A percentile compares a stretch with the other conserved stretches of the same genome.
These are phyloP conservation scores for Acleris cristana DNA, from an alignment of 2,888 invertebrate genomes.

Conservation along the genomic window DNA sequence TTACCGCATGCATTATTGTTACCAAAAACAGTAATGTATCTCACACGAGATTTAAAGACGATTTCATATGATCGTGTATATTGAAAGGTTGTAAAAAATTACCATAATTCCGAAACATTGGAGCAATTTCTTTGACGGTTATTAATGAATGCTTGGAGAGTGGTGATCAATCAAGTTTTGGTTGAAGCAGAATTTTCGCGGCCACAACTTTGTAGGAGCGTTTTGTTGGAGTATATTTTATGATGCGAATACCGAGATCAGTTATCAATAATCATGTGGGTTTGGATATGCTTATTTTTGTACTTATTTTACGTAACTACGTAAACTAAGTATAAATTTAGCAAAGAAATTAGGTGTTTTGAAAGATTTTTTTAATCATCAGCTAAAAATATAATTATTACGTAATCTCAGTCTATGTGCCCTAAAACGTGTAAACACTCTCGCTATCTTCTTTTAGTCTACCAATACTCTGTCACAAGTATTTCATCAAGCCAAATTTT, in stretches of 20 bases:
- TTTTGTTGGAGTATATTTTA: conserved; percentile 55
- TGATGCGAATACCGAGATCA: not conserved
- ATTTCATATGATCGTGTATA: conserved; percentile 37
- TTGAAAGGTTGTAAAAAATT: conserved; percentile 52
- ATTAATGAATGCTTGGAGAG: conserved; percentile 74
- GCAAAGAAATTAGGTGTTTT: too few relatives aligned
- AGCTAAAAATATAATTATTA: too few relatives aligned
- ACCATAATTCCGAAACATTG: conserved; percentile 60
- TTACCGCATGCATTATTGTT: not conserved
- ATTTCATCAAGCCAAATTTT: too few relatives aligned
- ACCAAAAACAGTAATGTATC: not conserved
- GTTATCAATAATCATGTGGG: too few relatives aligned
- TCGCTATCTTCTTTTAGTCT: too few relatives aligned
- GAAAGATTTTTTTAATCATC: too few relatives aligned
- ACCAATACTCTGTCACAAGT: too few relatives aligned
- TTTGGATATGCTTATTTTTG: too few relatives aligned
- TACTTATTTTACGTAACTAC: too few relatives aligned
- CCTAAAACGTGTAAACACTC: too few relatives aligned
- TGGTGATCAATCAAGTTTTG: conserved; percentile 73
- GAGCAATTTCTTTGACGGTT: conserved; percentile 75
- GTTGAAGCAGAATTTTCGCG: conserved; percentile 44
- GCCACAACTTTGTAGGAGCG: conserved; percentile 53
- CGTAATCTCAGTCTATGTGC: too few relatives aligned
- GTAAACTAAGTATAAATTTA: too few relatives aligned
- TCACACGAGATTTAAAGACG: conserved; percentile 20